These are phyloP conservation scores for Akabosia matsudoensis DNA, from an alignment of 1,140 invertebrate genomes.

Conservation along the genomic window DNA sequence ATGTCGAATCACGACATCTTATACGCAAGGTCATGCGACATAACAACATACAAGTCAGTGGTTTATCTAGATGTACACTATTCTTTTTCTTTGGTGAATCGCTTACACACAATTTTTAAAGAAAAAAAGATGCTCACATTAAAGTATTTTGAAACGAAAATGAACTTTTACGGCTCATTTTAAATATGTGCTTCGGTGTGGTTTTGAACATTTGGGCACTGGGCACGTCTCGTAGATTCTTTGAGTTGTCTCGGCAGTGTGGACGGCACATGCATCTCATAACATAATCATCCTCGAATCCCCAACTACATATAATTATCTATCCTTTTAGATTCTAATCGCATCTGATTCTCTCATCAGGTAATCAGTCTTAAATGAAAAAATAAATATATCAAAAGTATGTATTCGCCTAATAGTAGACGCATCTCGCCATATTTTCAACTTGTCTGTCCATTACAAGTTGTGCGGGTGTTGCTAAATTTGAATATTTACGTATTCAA, in stretches of 20 bases:
- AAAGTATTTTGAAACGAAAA: not conserved
- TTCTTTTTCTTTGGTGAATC: too few relatives aligned
- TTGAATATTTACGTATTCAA: constrained; percentile 10
- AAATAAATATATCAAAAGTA: not conserved
- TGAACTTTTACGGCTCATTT: too few relatives aligned
- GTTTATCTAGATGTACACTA: too few relatives aligned
- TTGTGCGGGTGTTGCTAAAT: constrained; percentile 12
- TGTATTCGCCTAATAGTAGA: not conserved
- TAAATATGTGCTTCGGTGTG: too few relatives aligned
- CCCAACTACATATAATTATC: constrained; percentile 5
- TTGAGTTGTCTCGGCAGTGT: not conserved
- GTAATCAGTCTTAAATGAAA: not conserved
- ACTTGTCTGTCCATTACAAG: not conserved
- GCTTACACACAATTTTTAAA: too few relatives aligned
- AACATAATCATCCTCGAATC: too few relatives aligned
- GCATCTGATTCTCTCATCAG: not conserved
- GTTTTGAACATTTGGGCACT: too few relatives aligned
- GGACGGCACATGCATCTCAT: constrained; percentile 17
- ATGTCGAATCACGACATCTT: too few relatives aligned
- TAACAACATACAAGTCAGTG: too few relatives aligned
- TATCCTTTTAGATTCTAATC: not conserved
- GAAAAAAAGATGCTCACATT: too few relatives aligned
- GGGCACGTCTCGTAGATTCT: too few relatives aligned
- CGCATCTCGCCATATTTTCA: not conserved
- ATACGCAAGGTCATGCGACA: too few relatives aligned